Conservation (phyloP, 2,888 invertebrate genomes). For the Chamaedrilus cognettii region DNA sequence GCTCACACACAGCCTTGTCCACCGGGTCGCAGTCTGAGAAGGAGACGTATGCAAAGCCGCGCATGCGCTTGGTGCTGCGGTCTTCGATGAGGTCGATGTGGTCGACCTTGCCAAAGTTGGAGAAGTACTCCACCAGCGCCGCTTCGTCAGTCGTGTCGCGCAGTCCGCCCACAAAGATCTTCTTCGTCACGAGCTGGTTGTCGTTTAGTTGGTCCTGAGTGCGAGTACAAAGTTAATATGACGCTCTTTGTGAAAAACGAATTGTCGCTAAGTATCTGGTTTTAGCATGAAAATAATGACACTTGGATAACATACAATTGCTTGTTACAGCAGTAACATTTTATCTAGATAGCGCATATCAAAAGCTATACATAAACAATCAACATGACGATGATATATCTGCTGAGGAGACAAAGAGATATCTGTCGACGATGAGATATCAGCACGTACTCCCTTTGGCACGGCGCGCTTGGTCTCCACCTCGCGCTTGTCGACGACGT, state of each 20-base stretch:
- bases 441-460: slow-evolving; percentile 70
- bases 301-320: too few species aligned
- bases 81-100: slow-evolving; percentile 86
- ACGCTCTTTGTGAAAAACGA: too few species aligned
- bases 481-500: slow-evolving; percentile 88
- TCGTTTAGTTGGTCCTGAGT: slow-evolving; percentile 57
- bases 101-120: slow-evolving; percentile 75
- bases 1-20: slow-evolving; percentile 92
- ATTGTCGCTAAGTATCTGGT: too few species aligned
- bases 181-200: slow-evolving; percentile 85
- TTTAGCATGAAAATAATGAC: too few species aligned
- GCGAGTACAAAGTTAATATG: too few species aligned
- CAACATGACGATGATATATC: too few species aligned
- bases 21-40: slow-evolving; percentile 97
- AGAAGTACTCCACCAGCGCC: slow-evolving; percentile 66
- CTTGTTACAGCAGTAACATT: too few species aligned
- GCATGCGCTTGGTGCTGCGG: slow-evolving; percentile 88
- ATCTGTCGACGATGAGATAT: too few species aligned
- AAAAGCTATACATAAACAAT: too few species aligned
- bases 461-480: slow-evolving; percentile 98
- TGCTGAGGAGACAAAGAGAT: too few species aligned
- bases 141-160: slow-evolving; percentile 92
- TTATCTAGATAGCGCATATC: too few species aligned
- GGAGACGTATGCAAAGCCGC: slow-evolving; percentile 95
- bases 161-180: slow-evolving; percentile 90